Base-by-base conservation (phyloP, 2,797 vertebrate genomes). In the Tapirus indicus region DNA sequence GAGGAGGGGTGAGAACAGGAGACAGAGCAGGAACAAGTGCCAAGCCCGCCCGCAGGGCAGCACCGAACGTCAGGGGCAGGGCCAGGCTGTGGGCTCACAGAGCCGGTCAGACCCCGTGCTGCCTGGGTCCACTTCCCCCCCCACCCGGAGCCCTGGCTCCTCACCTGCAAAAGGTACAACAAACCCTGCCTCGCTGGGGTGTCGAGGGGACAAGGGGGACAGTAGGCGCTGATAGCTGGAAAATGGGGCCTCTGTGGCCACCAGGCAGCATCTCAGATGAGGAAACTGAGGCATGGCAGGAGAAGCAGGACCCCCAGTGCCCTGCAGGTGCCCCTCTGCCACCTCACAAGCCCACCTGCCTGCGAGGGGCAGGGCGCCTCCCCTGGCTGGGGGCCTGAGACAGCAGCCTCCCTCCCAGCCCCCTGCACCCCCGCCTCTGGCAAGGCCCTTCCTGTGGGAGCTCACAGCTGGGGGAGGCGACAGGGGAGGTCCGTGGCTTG, bases 331-430 rank as follows among this genome's bases (percentile, higher is more conserved):
- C 14, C 47, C 52, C 47, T 60, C 44, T 20, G n/a, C 27, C 54
- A 52, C 13, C 14, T 56, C 47, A 68, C 6, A 35, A 62, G 68
- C 56, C 44, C 23, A 21, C 4, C n/a, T 54, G 72, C 29, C 11
- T 0, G 7, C 2, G 7, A 0, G 1, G 14, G 25, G n/a, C 7
- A 60, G 13, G 13, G 7, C 21, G 4, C 6, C 23, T 29, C 13
- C n/a, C 25, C 41, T 29, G 21, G 25, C 21, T 35, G 8, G 27
- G 56, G 13, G 21, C 72, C 2, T 0, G 38, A 62, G 38, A 41
- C 38, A 62, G 82, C 41, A 29, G 8, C 49, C 21, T 35, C 49
- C 49, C 78, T 80, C n/a, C 16, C 64, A 7, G 18, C 5, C 69
- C 29, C 27, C 13, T 17, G 0, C 11, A 29, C 16, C n/a, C 64